phyloP scores from a whole-genome alignment of 2,797 vertebrate species.

The Silurus lanzhouensis region DNA sequence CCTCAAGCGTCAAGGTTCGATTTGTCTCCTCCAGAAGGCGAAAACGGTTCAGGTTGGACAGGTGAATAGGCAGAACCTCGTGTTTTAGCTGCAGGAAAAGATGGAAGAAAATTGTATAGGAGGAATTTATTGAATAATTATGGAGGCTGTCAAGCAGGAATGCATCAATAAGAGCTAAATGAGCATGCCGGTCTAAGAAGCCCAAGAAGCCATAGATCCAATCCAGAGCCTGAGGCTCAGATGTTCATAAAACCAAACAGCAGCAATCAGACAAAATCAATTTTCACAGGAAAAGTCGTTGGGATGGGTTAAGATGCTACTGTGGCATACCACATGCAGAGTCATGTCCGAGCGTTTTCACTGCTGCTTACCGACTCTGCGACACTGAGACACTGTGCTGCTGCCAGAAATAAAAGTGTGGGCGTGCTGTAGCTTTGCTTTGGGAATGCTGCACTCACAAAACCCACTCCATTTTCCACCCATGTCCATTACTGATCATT shows the following conservation, averaged over 20 bases:
- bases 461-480: slow-evolving; percentile 38
- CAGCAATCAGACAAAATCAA: slow-evolving; percentile 35
- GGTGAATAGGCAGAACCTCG: slow-evolving; percentile 66
- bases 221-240: slow-evolving; percentile 11
- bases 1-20: slow-evolving; percentile 66
- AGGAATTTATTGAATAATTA: slow-evolving; percentile 12
- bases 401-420: slow-evolving; percentile 41
- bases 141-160: slow-evolving; percentile 14
- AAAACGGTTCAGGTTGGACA: slow-evolving; percentile 61
- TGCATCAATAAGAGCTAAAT: slow-evolving; percentile 30
- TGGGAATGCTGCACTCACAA: slow-evolving; percentile 30
- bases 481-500: slow-evolving; percentile 43
- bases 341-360: slow-evolving; percentile 28
- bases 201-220: not conserved
- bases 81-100: slow-evolving; percentile 70
- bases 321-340: slow-evolving; percentile 17
- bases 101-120: slow-evolving; percentile 2
- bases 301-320: slow-evolving; percentile 10
- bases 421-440: slow-evolving; percentile 39
- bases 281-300: not conserved
- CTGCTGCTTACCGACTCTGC: slow-evolving; percentile 31
- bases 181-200: slow-evolving; percentile 12
- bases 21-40: slow-evolving; percentile 69
- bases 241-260: slow-evolving; percentile 26
- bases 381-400: slow-evolving; percentile 28